phyloP scores from a whole-genome alignment of 2,797 vertebrate species.

The Molossus alvarezi region DNA sequence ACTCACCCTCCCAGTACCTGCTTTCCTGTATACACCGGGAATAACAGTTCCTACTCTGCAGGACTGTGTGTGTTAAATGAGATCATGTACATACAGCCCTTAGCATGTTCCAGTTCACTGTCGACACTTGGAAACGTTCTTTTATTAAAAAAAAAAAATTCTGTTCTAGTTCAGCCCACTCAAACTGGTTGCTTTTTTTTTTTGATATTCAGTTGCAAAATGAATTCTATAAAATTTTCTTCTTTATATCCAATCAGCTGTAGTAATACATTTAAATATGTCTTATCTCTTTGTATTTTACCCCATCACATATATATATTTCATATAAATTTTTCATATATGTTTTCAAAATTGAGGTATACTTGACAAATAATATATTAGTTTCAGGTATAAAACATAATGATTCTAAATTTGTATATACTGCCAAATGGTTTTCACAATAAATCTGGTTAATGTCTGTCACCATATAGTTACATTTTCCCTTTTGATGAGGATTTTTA shows the following conservation, averaged over 20 bases:
- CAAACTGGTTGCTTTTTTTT: neutral
- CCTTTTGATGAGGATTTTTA: neutral
- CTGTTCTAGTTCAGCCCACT: neutral
- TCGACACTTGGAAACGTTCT: neutral
- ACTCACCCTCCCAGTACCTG: neutral
- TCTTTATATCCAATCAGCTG: neutral
- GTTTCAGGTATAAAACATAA: neutral
- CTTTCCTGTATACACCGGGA: neutral
- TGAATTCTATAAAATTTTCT: neutral
- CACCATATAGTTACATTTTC: neutral
- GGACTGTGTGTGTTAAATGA: neutral
- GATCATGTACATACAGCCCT: rapidly evolving
- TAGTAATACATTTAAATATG: neutral
- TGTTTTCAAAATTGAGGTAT: neutral
- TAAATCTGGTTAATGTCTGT: neutral
- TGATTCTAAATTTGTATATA: neutral
- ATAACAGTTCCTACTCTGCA: neutral
- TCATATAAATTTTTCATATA: neutral
- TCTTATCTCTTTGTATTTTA: neutral
- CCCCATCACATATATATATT: neutral
- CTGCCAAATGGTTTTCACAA: neutral
- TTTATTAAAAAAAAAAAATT: neutral
- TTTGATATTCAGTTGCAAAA: neutral
- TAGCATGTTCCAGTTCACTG: neutral
- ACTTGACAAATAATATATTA: neutral